These are phyloP conservation scores for Ceyx cyanopectus DNA, from an alignment of 2,113 vertebrate genomes.

Conservation along the genomic window DNA sequence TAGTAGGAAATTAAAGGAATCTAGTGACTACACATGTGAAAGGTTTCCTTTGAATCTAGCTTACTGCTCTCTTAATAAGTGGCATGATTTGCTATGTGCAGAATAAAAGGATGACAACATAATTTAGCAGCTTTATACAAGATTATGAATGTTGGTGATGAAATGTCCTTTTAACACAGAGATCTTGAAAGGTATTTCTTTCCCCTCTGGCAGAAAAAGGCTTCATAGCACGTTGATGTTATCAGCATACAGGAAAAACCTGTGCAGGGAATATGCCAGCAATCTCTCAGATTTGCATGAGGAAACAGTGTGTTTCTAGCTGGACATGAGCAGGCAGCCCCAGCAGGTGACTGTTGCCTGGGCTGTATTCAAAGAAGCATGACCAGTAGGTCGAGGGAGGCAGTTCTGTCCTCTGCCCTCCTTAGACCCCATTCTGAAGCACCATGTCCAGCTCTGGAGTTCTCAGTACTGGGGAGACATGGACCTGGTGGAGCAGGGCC, in stretches of 20 bases:
- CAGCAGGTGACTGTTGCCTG: background rate
- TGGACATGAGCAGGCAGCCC: background rate
- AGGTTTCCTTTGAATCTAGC: background rate
- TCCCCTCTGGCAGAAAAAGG: background rate
- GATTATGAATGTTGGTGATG: background rate
- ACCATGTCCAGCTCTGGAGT: too few relatives aligned
- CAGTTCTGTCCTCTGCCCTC: background rate
- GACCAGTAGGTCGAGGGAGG: background rate
- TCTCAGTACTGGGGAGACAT: too few relatives aligned
- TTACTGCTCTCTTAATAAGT: background rate
- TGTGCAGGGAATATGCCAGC: background rate
- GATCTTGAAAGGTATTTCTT: background rate
- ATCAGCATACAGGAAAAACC: background rate
- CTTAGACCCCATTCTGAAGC: background rate
- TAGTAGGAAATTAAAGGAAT: background rate
- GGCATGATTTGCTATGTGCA: background rate
- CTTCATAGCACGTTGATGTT: background rate
- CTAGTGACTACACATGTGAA: background rate
- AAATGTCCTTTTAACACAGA: background rate
- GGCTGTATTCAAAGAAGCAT: background rate
- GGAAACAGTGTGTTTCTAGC: background rate
- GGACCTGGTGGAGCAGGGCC: too few relatives aligned
- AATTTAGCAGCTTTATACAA: background rate
- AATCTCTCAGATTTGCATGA: background rate
- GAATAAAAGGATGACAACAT: background rate